A percentile compares a stretch with the other conserved stretches of the same genome.
Evolutionary conservation across 2,113 vertebrate species (phyloP).

Genomic region (Oryzias javanicus): DNA sequence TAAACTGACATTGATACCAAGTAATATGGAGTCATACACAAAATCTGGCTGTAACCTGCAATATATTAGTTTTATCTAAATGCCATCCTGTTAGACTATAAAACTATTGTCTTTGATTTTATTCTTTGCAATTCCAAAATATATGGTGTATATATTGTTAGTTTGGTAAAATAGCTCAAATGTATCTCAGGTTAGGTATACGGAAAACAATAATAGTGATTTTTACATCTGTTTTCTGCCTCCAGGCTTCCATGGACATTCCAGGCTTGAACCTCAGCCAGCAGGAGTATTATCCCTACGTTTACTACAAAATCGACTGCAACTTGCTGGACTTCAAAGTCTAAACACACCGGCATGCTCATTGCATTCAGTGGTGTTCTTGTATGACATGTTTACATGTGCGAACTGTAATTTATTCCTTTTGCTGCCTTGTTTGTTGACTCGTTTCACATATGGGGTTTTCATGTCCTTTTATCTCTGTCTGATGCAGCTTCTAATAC

Average conservation of each 20-base stretch:
- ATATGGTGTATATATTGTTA: too few species aligned
- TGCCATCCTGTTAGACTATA: too few species aligned
- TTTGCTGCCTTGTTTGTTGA: not conserved
- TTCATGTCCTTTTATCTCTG: not conserved
- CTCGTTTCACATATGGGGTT: not conserved
- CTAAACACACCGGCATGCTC: slow-evolving; percentile 63
- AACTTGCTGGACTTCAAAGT: slow-evolving; percentile 95
- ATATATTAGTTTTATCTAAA: too few species aligned
- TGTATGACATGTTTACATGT: slow-evolving; percentile 28
- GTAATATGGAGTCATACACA: too few species aligned
- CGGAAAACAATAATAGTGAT: not conserved
- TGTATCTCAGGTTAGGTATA: too few species aligned
- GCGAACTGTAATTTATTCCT: slow-evolving; percentile 39
- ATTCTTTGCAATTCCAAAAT: too few species aligned
- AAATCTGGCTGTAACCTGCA: too few species aligned
- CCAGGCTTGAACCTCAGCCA: slow-evolving; percentile 97
- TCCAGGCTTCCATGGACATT: slow-evolving; percentile 93
- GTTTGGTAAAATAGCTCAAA: too few species aligned
- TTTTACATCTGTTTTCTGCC: slow-evolving; percentile 1
- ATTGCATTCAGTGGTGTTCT: slow-evolving; percentile 18
- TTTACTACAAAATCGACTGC: slow-evolving; percentile 98
- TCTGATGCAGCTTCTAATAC: slow-evolving; percentile 10
- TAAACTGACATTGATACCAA: too few species aligned
- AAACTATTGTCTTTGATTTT: too few species aligned
- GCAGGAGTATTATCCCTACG: slow-evolving; percentile 97